Conservation (phyloP, 2,113 vertebrate genomes). For the Psophia crepitans region DNA sequence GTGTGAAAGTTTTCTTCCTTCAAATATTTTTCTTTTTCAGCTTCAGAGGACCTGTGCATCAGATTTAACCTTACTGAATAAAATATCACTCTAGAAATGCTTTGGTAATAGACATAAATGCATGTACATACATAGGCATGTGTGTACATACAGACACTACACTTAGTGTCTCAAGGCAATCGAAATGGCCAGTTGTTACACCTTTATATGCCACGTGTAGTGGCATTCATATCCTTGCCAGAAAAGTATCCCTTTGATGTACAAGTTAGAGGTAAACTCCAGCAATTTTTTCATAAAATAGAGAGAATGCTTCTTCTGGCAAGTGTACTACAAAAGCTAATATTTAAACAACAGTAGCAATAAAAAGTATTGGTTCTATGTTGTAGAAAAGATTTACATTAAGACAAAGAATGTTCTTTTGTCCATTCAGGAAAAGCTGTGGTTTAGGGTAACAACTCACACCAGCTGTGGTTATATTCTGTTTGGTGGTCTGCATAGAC, state of each 20-base stretch:
- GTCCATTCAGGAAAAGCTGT: background rate
- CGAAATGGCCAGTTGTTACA: background rate
- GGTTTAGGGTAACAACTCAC: background rate
- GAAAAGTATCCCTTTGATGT: background rate
- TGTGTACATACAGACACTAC: background rate
- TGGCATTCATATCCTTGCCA: background rate
- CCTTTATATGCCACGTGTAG: background rate
- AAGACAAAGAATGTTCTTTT: background rate
- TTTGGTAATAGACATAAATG: background rate
- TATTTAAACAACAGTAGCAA: conserved; percentile 38
- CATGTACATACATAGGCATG: fast-evolving
- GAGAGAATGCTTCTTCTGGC: background rate
- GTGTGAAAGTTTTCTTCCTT: background rate
- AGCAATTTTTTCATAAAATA: background rate
- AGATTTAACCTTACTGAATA: background rate
- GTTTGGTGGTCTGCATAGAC: background rate
- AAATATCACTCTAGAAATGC: background rate
- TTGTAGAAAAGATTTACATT: background rate
- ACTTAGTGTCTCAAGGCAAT: background rate
- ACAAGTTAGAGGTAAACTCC: background rate
- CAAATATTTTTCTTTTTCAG: background rate
- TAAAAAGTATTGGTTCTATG: background rate
- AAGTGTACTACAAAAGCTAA: conserved; percentile 25
- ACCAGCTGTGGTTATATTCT: background rate
- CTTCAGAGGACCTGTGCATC: background rate